Base-by-base conservation (phyloP, 1,140 invertebrate species). In the Lepidurus apus region DNA sequence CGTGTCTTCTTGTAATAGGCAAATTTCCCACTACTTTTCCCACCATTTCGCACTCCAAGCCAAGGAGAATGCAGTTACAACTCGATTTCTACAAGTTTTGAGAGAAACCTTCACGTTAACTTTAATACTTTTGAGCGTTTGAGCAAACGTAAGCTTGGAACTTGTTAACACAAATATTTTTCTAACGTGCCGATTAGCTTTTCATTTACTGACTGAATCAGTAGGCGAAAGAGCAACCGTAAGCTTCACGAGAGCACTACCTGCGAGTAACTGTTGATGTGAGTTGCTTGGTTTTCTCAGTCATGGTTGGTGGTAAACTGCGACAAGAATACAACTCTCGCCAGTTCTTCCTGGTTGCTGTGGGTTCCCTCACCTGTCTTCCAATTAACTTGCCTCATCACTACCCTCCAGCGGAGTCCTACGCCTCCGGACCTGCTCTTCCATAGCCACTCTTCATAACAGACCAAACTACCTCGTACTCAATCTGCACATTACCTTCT, bases 381-480 rank as follows among this genome's bases (percentile, higher is more conserved):
- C 45, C 13, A 65, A 65, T 65, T 65, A 65, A 65, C 53, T 65
- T 65, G 53, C 53, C 53, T 65, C 53, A 65, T 65, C 53, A 65
- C 53, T 65, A 65, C 53, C 53, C 53, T 65, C 9, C 53, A 65
- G 53, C 53, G 53, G 53, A 65, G 53, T 65, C 17, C 21, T 65
- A 65, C 53, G 21, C 53, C 53, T 65, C 53, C 17, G 53, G 53
- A 65, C 17, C 17, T 17, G 9, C 13, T 7, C 53, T 65, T 47
- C 10, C 45, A 11, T 47, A 10, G 10, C 17, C 45, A 13, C 53
- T 65, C 53, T 21, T 65, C 53, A 47, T 21, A 13, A n/a, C 53
- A 13, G 6, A 6, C 53, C 53, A 65, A 17, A 65, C 53, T n/a
- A 17, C 53, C 53, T 1, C 17, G 17, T 4, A 65, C 53, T 65